A percentile compares a stretch with the other conserved stretches of the same genome.
These are phyloP conservation scores for Drosophila lacertosa DNA, from an alignment of 1,140 invertebrate species.

Conservation along the genomic window DNA sequence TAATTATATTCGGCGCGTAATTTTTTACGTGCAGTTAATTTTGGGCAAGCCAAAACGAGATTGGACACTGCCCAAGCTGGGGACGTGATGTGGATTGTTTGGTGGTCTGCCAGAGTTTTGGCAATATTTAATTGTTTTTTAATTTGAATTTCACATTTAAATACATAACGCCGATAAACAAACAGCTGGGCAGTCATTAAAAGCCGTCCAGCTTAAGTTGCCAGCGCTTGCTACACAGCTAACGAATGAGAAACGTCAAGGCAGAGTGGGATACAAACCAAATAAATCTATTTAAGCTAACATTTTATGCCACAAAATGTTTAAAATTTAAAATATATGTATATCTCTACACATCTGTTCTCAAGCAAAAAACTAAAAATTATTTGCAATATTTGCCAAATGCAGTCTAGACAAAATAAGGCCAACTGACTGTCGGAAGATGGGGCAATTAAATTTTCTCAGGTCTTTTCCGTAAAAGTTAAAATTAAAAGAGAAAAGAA, in stretches of 20 bases:
- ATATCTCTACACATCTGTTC: no score
- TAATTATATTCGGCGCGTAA: conserved; percentile 57
- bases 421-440: no score
- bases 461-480: no score
- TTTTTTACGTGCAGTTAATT: conserved; percentile 32
- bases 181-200: conserved; percentile 22
- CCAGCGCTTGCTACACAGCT: background rate
- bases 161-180: conserved; percentile 22
- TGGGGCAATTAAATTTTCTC: no score
- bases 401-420: no score
- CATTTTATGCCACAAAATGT: no score
- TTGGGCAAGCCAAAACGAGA: background rate
- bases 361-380: no score
- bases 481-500: no score
- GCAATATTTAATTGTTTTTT: conserved; percentile 56
- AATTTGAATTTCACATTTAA: conserved; percentile 54
- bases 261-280: background rate
- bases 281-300: conserved; percentile 21
- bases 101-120: no score
- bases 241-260: background rate
- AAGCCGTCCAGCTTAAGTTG: conserved; percentile 12
- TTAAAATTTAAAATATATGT: no score
- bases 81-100: background rate
- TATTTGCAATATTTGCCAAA: no score
- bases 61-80: no score